Evolutionary conservation across 2,888 invertebrate species (phyloP), one percentile per base, ranked within the genome.

Genomic region (Rapana venosa): DNA sequence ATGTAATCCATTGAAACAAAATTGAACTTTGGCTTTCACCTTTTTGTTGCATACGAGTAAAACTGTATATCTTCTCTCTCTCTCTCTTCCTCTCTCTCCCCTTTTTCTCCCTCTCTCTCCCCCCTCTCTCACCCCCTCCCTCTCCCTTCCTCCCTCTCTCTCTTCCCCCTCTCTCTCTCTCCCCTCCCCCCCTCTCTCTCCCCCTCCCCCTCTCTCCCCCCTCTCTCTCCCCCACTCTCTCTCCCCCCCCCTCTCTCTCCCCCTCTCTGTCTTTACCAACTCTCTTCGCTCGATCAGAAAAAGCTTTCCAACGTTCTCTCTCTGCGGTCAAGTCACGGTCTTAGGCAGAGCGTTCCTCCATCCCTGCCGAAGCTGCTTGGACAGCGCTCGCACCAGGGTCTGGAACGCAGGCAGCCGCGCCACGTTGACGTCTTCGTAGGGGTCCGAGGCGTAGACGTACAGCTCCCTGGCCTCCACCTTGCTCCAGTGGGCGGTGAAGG

Each of bases 401-500:
- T 81, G 84, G 87, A 93, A 94, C 47, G 90, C 66, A 32, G 91
- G 90, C 90, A 97, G 95, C 77, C 96, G 94, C 17, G 96, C 97
- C 92, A 98, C 94, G 96, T 98, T 98, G 70, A 97, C 96, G 93
- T 97, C 97, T 97, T 98, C 98, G 8, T 97, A 96, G 0, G 97
- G 96, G 96, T 98, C 98, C 79, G 96, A 94, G 1, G 96, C 94
- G 95, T 98, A 98, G 96, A 98, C 97, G 95, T 98, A 98, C 92
- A 98, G 96, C 96, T 98, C 98, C 93, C 97, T 97, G 26, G 97
- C 98, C 94, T 97, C 97, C 13, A 97, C 96, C 92, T 97, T 96
- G 79, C 97, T 96, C 98, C 98, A 98, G 95, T 98, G 97, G 91
- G 97, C 96, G 81, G 91, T 94, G 96, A 96, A 97, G 97, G 92